Base-by-base conservation (phyloP, 2,888 invertebrate species). In the Parochlus steinenii region DNA sequence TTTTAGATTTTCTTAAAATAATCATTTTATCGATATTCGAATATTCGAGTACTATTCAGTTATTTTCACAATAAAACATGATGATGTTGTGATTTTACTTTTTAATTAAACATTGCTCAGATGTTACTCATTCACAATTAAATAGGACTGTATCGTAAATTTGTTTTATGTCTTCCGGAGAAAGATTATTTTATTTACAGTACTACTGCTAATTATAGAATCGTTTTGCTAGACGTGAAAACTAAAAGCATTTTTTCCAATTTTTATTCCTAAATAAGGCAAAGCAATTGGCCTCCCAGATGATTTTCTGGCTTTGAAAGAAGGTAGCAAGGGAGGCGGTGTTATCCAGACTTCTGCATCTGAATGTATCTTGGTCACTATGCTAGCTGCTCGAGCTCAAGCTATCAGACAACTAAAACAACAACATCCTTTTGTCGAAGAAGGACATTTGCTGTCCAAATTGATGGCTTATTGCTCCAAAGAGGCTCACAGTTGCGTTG, bases 311-410 rank as follows among this genome's bases (percentile, higher is more conserved):
- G 80, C 85, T 6, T 67, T 81, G 35, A 73, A 74, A 48, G 76
- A 83, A 53, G 79, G 78, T 25, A 87, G 90, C 53, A 76, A 73
- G 50, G 93, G 93, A 2, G 92, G 92, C 30, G 93, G 93, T 28
- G 90, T 90, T 5, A 86, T 93, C 48, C 85, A 92, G 74, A 86
- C 90, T 5, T 92, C 92, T 2, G 95, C 95, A 5, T 93, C 92
- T 49, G 95, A 95, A 57, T 90, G 92, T 53, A 74, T 93, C 35
- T 64, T 95, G 40, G 90, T 93, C 7, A 78, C 80, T 25, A 80
- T 95, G 77, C 55, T 93, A 43, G 90, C 92, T 1, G 93, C 93
- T 2, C 65, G 93, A 47, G 86, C 86, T 11, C 85, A 83, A 54
- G 83, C 85, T 16, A 71, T 92, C 43, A 82, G 82, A 51, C 64